A percentile compares a stretch with the other conserved stretches of the same genome.
phyloP scores from a whole-genome alignment of 2,797 vertebrate genomes.

The Craterocephalus amniculus region DNA sequence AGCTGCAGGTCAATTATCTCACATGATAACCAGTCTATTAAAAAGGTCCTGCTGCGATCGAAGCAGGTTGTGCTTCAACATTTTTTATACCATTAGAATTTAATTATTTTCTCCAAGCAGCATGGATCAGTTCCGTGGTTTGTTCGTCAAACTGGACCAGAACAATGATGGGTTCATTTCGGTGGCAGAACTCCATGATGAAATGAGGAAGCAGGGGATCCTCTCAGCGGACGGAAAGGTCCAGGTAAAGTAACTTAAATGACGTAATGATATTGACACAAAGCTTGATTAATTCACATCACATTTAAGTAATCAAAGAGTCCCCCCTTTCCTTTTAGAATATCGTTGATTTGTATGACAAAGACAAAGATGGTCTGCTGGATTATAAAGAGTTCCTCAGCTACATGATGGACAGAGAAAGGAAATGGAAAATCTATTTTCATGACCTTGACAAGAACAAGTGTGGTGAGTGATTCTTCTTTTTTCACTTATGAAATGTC shows the following conservation, averaged over 20 bases:
- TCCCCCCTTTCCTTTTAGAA: slow-evolving; percentile 47
- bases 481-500: not conserved
- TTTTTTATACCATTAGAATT: not conserved
- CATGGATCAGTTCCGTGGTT: slow-evolving; percentile 79
- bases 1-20: slow-evolving; percentile 44
- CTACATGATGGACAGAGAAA: slow-evolving; percentile 84
- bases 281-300: accelerated
- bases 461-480: slow-evolving; percentile 70
- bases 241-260: slow-evolving; percentile 65
- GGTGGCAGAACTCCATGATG: slow-evolving; percentile 74
- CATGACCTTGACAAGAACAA: slow-evolving; percentile 83
- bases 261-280: not conserved
- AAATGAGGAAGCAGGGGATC: slow-evolving; percentile 83
- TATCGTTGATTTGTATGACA: slow-evolving; percentile 77
- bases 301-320: not conserved
- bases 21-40: not conserved
- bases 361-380: slow-evolving; percentile 76
- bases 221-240: slow-evolving; percentile 70
- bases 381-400: slow-evolving; percentile 82
- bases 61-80: not conserved
- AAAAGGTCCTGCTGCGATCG: not conserved
- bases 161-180: slow-evolving; percentile 81
- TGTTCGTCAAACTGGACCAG: slow-evolving; percentile 81
- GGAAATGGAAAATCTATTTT: slow-evolving; percentile 84
- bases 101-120: not conserved